Evolutionary conservation across 2,113 vertebrate species (phyloP).

Genomic region (Acrocephalus kingi): DNA sequence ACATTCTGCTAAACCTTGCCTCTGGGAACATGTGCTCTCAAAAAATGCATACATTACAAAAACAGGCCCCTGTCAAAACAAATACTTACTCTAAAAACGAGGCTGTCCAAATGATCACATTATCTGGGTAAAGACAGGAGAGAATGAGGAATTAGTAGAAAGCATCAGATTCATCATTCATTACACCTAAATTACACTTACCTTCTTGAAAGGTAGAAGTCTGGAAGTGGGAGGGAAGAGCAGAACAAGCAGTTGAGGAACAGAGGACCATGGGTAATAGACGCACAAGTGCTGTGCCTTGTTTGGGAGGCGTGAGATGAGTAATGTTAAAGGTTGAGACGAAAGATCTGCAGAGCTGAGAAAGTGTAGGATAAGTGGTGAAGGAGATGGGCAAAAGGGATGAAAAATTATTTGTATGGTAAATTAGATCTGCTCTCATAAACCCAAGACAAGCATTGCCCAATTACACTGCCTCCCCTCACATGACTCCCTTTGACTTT

Average conservation of each 20-base stretch:
- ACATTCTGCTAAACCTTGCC: not conserved
- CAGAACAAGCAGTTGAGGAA: not conserved
- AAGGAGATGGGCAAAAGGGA: not conserved
- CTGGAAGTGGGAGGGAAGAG: not conserved
- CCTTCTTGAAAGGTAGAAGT: not conserved
- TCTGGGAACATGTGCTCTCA: not conserved
- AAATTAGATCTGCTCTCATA: not conserved
- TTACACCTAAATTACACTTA: not conserved
- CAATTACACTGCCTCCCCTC: not conserved
- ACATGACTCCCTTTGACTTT: accelerated
- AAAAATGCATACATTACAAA: not conserved
- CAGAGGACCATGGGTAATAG: not conserved
- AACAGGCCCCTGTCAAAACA: not conserved
- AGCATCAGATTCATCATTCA: not conserved
- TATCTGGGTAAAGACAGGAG: not conserved
- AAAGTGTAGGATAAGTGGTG: not conserved
- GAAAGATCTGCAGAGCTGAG: not conserved
- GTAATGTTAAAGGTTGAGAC: not conserved
- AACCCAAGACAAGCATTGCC: not conserved
- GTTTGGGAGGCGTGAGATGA: not conserved
- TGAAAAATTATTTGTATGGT: not conserved
- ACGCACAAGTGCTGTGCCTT: not conserved
- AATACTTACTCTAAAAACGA: not conserved
- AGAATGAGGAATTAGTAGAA: not conserved
- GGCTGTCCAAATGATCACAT: not conserved